Percentiles rank a stretch among this genome's conserved stretches.
Evolutionary conservation across 2,797 vertebrate genomes (phyloP).

Genomic region (Poecilia velifera): DNA sequence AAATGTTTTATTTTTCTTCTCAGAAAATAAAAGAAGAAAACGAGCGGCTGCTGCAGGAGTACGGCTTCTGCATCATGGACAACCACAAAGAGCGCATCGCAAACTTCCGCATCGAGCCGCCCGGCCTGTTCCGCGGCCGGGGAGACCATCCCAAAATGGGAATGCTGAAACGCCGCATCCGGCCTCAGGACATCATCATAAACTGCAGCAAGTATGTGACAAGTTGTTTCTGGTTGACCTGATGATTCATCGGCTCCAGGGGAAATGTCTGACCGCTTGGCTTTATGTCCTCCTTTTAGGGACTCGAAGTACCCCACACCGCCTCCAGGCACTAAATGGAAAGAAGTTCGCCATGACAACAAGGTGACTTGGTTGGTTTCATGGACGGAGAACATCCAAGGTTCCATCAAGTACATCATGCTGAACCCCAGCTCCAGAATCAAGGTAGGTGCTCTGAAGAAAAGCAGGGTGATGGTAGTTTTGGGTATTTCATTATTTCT

Average conservation of each 20-base stretch:
- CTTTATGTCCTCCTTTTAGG: conserved; percentile 66
- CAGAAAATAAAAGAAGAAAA: conserved; percentile 98
- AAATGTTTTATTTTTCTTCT: not conserved
- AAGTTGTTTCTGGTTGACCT: not conserved
- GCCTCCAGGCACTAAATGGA: conserved; percentile 95
- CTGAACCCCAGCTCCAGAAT: conserved; percentile 97
- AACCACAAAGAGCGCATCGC: conserved; percentile 97
- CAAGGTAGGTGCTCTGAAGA: conserved; percentile 82
- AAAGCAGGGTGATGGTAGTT: too few species aligned
- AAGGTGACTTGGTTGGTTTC: conserved; percentile 98
- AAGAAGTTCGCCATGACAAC: conserved; percentile 95
- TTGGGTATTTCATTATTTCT: too few species aligned
- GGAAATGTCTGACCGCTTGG: not conserved
- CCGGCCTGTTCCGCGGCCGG: conserved; percentile 93
- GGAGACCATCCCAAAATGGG: conserved; percentile 99
- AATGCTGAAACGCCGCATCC: conserved; percentile 94
- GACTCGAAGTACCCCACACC: conserved; percentile 91
- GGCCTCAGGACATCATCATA: conserved; percentile 93
- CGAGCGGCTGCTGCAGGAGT: conserved; percentile 91
- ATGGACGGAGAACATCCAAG: conserved; percentile 98
- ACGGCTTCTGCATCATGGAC: conserved; percentile 97
- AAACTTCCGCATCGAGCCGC: conserved; percentile 98
- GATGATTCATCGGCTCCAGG: not conserved
- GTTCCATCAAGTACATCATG: conserved; percentile 99
- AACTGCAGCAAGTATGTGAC: conserved; percentile 96